These are phyloP conservation scores for Hydrophis major DNA, from an alignment of 2,797 vertebrate genomes.

Conservation along the genomic window DNA sequence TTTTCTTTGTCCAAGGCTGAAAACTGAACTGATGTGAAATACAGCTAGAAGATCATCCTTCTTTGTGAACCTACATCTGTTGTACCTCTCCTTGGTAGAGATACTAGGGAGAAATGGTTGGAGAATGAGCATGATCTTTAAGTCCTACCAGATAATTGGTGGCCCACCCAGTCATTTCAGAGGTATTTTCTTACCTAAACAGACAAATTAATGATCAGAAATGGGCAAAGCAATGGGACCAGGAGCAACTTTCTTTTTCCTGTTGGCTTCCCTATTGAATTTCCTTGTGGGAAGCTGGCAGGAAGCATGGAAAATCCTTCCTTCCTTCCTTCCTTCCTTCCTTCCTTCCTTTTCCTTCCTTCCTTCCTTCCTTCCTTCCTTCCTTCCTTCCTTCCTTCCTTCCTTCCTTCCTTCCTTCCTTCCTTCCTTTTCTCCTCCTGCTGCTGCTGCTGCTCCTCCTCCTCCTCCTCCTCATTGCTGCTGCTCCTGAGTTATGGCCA, in stretches of 20 bases:
- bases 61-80: background rate
- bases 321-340: background rate
- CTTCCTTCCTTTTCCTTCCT: too few species aligned
- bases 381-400: too few species aligned
- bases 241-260: background rate
- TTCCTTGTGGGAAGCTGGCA: background rate
- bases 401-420: too few species aligned
- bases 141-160: background rate
- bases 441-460: background rate
- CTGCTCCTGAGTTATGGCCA: background rate
- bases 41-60: background rate
- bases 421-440: background rate
- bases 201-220: background rate
- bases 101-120: background rate
- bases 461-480: background rate
- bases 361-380: too few species aligned
- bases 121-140: background rate
- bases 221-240: background rate
- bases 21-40: background rate
- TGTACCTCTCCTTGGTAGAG: background rate
- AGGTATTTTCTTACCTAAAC: background rate
- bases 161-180: background rate
- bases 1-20: background rate
- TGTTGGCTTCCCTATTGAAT: background rate
- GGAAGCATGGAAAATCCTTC: background rate